Evolutionary conservation across 2,113 vertebrate species (phyloP).

Genomic region (Polyodon spathula): DNA sequence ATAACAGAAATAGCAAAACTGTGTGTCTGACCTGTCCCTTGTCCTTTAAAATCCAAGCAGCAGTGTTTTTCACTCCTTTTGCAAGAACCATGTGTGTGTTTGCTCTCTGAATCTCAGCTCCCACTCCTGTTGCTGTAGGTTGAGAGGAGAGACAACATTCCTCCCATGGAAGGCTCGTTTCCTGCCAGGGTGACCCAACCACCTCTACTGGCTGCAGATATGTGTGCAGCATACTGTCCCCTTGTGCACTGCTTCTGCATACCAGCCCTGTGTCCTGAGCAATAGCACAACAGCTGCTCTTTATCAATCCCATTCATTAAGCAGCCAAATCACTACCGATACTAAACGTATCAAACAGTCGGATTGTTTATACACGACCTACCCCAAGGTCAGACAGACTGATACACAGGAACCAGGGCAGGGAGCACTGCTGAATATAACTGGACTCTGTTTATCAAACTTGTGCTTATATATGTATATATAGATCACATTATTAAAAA

Average conservation of each 20-base stretch:
- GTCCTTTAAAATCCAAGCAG: constrained; percentile 7
- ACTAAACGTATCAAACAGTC: not conserved
- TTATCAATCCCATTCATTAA: constrained; percentile 34
- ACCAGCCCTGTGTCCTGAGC: constrained; percentile 33
- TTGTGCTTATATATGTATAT: too few relatives aligned
- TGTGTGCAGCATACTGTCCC: constrained; percentile 10
- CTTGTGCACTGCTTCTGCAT: constrained; percentile 32
- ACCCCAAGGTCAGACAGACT: not conserved
- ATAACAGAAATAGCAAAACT: too few relatives aligned
- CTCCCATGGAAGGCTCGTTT: constrained; percentile 51
- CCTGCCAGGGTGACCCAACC: constrained; percentile 45
- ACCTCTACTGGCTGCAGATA: constrained; percentile 18
- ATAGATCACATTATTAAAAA: too few relatives aligned
- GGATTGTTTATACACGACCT: not conserved
- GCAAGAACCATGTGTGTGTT: not conserved
- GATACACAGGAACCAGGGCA: not conserved
- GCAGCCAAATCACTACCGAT: constrained; percentile 22
- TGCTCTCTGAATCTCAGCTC: constrained; percentile 9
- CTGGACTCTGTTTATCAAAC: too few relatives aligned
- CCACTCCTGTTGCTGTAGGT: constrained; percentile 13
- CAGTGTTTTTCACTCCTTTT: not conserved
- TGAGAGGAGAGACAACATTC: constrained; percentile 38
- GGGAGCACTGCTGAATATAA: not conserved
- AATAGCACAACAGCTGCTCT: constrained; percentile 30
- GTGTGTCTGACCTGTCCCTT: too few relatives aligned